A percentile compares a stretch with the other conserved stretches of the same genome.
Conservation (phyloP, 2,888 invertebrate species). For the Phortica okadai region DNA sequence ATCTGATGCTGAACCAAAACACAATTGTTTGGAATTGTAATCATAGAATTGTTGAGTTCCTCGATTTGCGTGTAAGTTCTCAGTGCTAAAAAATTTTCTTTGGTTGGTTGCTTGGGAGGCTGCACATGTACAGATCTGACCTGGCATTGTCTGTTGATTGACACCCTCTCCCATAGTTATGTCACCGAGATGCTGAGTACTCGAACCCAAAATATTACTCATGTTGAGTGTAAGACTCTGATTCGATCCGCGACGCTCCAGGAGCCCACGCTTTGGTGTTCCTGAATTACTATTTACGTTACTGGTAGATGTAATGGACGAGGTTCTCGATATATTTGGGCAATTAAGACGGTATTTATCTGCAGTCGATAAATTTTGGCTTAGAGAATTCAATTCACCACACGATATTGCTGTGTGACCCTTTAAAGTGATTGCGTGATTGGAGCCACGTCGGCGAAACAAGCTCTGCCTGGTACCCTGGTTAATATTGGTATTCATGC, state of each 20-base stretch:
- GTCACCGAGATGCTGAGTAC: slow-evolving; percentile 46
- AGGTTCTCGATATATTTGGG: slow-evolving; percentile 50
- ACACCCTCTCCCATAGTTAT: slow-evolving; percentile 55
- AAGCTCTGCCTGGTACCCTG: slow-evolving; percentile 58
- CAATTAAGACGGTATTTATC: slow-evolving; percentile 45
- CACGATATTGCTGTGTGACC: slow-evolving; percentile 76
- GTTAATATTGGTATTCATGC: slow-evolving; percentile 40
- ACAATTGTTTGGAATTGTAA: slow-evolving; percentile 68
- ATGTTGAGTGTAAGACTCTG: slow-evolving; percentile 91
- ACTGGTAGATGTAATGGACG: slow-evolving; percentile 49
- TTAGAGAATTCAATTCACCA: slow-evolving; percentile 78
- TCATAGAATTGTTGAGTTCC: slow-evolving; percentile 69
- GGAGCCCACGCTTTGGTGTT: slow-evolving; percentile 81
- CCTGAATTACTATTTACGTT: slow-evolving; percentile 49
- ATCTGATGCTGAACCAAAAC: slow-evolving; percentile 77
- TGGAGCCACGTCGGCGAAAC: slow-evolving; percentile 76
- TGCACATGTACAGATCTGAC: slow-evolving; percentile 56
- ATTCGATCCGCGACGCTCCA: slow-evolving; percentile 92
- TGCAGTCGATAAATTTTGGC: slow-evolving; percentile 75
- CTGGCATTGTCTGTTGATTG: slow-evolving; percentile 39
- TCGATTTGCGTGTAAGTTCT: slow-evolving; percentile 70
- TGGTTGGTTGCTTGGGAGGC: slow-evolving; percentile 67
- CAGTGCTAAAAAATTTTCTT: slow-evolving; percentile 76
- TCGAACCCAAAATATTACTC: slow-evolving; percentile 44
- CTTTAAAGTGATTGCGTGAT: slow-evolving; percentile 79